Base-by-base conservation (phyloP, 2,888 invertebrate species). In the Lepas anatifera region DNA sequence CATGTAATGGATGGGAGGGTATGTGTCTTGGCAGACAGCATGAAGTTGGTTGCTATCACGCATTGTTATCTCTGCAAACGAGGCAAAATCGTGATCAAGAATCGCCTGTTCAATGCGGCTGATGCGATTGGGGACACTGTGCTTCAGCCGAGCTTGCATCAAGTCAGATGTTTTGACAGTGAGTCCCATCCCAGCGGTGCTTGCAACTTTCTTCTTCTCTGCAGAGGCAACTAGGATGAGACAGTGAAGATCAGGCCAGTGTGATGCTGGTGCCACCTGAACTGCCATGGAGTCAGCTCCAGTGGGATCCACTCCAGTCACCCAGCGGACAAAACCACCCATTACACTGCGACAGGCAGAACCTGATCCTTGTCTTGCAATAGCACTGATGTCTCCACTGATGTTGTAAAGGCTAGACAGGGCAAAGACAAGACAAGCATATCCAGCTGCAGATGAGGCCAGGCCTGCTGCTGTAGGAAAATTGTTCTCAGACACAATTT, bases 391-490 rank as follows among this genome's bases (percentile, higher is more conserved):
- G 76, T 92, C 88, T 50, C 86, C 87, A 75, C 87, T 81, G 1
- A 93, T 81, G 73, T 86, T 86, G 77, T 89, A 94, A 1, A 93
- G 80, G 73, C 79, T 77, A 0, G 92, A 88, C 70, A 97, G 80
- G 0, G 92, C 87, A 75, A 85, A 87, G 0, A 92, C 92, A 76
- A 97, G 81, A 78, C 95, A 95, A 3, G 98, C 97, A 80, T 95
- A 98, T 6, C 99, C 99, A 52, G 99, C 96, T 37, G 99, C 98
- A 71, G 97, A 97, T 1, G 97, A 98, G 0, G 99, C 99, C 67
- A 99, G 83, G 0, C 99, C 99, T 70, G 98, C 97, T 6, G 96
- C 96, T 6, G 98, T 98, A 18, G 99, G 99, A 78, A 99, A 99
- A 82, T 98, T 98, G 80, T 99, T 99, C 77, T 87, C 87, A 0